Evolutionary conservation across 2,797 vertebrate genomes (phyloP).

Genomic region (Poeciliopsis infans): DNA sequence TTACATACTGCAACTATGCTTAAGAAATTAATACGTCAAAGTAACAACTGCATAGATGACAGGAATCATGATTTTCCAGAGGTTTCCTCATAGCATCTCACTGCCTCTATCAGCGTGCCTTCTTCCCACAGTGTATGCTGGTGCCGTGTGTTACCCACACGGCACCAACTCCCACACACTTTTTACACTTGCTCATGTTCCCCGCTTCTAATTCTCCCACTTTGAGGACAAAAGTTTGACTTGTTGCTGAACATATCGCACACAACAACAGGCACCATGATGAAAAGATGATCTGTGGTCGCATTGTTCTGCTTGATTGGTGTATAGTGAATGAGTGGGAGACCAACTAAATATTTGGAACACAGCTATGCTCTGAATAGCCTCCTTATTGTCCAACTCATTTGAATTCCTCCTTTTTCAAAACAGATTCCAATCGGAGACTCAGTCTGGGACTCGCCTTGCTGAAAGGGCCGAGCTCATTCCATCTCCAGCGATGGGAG

Average conservation of each 20-base stretch:
- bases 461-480: conserved; percentile 56
- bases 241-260: neutral
- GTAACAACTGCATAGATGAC: no score
- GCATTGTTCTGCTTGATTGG: neutral
- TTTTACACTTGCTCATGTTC: neutral
- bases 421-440: conserved; percentile 45
- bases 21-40: no score
- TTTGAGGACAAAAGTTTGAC: neutral
- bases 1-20: no score
- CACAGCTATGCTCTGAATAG: conserved; percentile 2
- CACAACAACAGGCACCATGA: neutral
- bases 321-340: neutral
- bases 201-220: neutral
- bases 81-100: no score
- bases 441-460: conserved; percentile 33
- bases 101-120: no score
- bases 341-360: neutral
- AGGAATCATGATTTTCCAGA: no score
- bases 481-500: conserved; percentile 55
- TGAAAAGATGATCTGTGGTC: neutral
- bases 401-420: conserved; percentile 36
- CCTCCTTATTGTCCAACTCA: conserved; percentile 42
- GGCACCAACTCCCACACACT: no score
- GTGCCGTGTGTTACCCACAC: no score
- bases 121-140: no score